These are phyloP conservation scores for Apis florea DNA, from an alignment of 1,140 invertebrate species.

Conservation along the genomic window DNA sequence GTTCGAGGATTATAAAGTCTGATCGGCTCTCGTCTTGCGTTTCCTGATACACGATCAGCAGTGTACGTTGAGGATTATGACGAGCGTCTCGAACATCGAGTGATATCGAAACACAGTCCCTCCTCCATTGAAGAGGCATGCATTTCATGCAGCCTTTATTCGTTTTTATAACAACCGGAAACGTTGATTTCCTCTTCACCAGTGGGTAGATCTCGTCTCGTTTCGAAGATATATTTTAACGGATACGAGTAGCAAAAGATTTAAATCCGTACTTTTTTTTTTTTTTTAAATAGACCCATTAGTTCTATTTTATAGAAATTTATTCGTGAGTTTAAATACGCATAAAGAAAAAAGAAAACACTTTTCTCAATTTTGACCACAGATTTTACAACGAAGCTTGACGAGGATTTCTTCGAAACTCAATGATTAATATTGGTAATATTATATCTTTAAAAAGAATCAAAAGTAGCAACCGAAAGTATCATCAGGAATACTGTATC, in stretches of 20 bases:
- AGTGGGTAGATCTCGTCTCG: not conserved
- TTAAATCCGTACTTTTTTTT: not conserved
- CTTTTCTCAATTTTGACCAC: no score
- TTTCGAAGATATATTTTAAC: not conserved
- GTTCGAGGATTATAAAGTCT: constrained; percentile 40
- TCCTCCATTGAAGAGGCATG: not conserved
- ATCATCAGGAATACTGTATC: no score
- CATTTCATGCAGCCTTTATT: not conserved
- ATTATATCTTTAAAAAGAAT: no score
- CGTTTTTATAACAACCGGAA: not conserved
- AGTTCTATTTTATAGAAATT: no score
- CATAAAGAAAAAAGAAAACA: no score
- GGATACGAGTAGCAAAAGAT: not conserved
- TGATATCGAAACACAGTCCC: constrained; percentile 38
- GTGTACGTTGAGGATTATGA: constrained; percentile 50
- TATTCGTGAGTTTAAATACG: no score
- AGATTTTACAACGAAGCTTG: no score
- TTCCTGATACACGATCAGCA: constrained; percentile 70
- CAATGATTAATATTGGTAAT: no score
- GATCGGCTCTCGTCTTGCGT: constrained; percentile 69
- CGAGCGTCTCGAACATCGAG: constrained; percentile 4
- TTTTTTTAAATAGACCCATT: no score
- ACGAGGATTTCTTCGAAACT: no score
- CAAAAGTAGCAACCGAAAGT: no score
- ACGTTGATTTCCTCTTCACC: not conserved